Percentiles rank a stretch among this genome's conserved stretches.
Conservation (phyloP, 2,113 vertebrate genomes). For the Marmota monax region DNA sequence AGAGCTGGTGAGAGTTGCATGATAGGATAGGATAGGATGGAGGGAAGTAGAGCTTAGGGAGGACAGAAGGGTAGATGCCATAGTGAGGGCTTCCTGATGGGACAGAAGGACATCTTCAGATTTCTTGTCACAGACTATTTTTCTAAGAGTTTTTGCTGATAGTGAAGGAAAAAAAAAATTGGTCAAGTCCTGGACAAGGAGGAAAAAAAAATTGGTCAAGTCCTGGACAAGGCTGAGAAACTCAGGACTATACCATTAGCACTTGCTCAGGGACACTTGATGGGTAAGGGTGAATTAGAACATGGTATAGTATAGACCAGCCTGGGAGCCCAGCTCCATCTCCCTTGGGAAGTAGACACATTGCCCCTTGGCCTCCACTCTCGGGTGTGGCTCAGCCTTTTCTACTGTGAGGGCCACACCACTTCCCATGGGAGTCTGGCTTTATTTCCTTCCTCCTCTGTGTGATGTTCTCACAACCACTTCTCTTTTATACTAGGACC, state of each 20-base stretch:
- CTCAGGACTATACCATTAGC: fast-evolving
- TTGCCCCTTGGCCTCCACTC: background rate
- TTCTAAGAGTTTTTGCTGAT: background rate
- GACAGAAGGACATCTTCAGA: background rate
- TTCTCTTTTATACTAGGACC: background rate
- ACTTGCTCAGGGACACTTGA: background rate
- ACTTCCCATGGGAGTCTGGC: background rate
- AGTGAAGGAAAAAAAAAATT: no score
- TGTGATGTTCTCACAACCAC: fast-evolving
- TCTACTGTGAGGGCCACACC: background rate
- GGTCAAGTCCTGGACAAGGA: background rate
- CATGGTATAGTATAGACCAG: background rate
- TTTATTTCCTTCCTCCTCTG: background rate
- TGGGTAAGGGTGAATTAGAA: background rate
- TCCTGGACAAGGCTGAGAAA: background rate
- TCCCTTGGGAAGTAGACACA: background rate
- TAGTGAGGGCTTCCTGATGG: background rate
- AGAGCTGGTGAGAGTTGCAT: fast-evolving
- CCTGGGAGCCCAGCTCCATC: background rate
- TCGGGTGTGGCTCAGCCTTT: background rate
- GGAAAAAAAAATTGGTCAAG: no score
- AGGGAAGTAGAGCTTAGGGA: no score
- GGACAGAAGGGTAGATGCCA: fast-evolving
- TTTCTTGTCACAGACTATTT: background rate
- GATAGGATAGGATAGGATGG: background rate